Evolutionary conservation across 2,113 vertebrate genomes (phyloP).

Genomic region (Haliaeetus leucogaster): DNA sequence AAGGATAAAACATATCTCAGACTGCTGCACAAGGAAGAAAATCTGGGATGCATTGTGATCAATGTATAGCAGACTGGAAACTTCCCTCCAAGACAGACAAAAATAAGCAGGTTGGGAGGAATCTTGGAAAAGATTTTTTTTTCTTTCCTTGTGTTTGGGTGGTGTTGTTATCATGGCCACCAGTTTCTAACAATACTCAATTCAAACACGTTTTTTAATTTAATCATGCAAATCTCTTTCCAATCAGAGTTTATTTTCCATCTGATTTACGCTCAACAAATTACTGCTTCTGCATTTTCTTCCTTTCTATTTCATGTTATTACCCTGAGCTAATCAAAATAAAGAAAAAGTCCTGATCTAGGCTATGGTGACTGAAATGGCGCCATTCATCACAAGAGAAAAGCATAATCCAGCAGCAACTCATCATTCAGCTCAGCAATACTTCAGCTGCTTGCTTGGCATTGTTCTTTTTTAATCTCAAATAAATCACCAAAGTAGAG

Average conservation of each 20-base stretch:
- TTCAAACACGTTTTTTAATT: neutral
- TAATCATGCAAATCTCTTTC: neutral
- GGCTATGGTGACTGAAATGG: neutral
- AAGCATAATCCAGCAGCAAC: neutral
- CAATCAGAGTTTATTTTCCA: neutral
- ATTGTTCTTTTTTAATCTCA: neutral
- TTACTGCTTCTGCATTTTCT: neutral
- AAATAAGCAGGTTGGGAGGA: neutral
- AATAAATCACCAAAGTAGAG: neutral
- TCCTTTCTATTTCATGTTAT: neutral
- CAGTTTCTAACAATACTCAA: neutral
- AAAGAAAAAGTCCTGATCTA: neutral
- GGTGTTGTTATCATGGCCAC: neutral
- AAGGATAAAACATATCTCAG: neutral
- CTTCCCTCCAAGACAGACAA: neutral
- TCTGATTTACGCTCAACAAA: conserved; percentile 1
- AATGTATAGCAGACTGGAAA: neutral
- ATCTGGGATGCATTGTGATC: neutral
- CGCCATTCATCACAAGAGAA: neutral
- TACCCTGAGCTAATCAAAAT: neutral
- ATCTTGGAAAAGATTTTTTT: neutral
- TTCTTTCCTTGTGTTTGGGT: neutral
- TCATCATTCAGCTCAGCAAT: neutral
- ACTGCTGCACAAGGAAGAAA: neutral
- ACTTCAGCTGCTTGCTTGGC: neutral